Base-by-base conservation (phyloP, 2,888 invertebrate genomes). In the Synergus umbraculus region DNA sequence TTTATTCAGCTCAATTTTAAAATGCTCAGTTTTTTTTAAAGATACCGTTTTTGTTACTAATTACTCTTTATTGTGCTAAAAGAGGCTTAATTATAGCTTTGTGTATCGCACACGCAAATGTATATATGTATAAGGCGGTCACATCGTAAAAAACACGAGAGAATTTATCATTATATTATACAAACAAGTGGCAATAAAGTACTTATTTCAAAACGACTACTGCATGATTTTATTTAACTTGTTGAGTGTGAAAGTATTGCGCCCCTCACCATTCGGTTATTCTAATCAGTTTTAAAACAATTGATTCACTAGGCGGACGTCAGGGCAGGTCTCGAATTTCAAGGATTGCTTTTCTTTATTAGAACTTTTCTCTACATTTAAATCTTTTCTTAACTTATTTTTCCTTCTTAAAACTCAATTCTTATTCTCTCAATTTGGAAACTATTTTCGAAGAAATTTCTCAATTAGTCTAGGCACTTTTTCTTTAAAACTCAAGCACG, bases 131-230 rank as follows among this genome's bases (percentile, higher is more conserved):
- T 41, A 63, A 64, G 43, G 63, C 37, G 18, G 41, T 78, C 13
- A 37, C 67, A 64, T 77, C 66, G 65, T 49, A 49, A 54, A 77
- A 60, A 79, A 83, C 79, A 63, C 12, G 44, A 82, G 77, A 69
- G 76, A 80, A 78, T 78, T 79, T 80, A 83, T 81, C 85, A 85
- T 87, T 88, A 88, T 87, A 84, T 83, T 84, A 85, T 80, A 83
- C 80, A 78, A 82, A 84, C 81, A 83, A 87, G 85, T 90, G 87
- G 88, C 86, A 91, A 91, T 91, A 91, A 91, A 90, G 85, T 78
- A 84, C 84, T 88, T 82, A 80, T 88, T 87, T 83, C 78, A 88
- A 89, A 86, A 78, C 67, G 80, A 81, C 78, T 80, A 78, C 78
- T 83, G 84, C 79, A 83, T 82, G 85, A 83, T 78, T 83, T 86